These are phyloP conservation scores for Synergus umbraculus DNA, from an alignment of 2,888 invertebrate genomes.

Conservation along the genomic window DNA sequence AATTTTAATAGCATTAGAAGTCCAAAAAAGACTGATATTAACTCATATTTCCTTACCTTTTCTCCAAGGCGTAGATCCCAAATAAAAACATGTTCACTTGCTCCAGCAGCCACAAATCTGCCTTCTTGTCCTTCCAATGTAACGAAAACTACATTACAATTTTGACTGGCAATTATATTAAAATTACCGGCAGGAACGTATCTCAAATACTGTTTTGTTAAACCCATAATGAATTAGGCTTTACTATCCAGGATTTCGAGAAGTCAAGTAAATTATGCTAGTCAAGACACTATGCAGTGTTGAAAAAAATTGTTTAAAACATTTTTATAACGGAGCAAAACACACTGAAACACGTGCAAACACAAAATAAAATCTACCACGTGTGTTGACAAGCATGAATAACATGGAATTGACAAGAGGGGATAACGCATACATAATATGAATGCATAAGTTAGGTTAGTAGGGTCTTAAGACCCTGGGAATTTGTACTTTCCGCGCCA, in stretches of 20 bases:
- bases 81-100: conserved; percentile 94
- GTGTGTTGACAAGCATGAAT: conserved; percentile 13
- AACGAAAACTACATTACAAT: conserved; percentile 90
- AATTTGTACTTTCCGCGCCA: background rate
- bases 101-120: conserved; percentile 92
- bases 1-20: conserved; percentile 72
- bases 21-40: conserved; percentile 57
- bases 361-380: conserved; percentile 2
- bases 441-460: background rate
- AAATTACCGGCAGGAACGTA: conserved; percentile 91
- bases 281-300: background rate
- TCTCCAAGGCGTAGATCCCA: conserved; percentile 95
- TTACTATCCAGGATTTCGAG: background rate
- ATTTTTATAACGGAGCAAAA: background rate
- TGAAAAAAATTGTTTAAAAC: background rate
- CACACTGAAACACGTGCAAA: background rate
- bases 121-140: conserved; percentile 88
- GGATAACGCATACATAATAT: background rate
- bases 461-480: background rate
- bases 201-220: conserved; percentile 96
- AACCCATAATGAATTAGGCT: conserved; percentile 82
- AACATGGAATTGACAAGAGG: background rate
- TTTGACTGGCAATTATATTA: conserved; percentile 90
- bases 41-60: conserved; percentile 79
- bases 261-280: background rate